Conservation (phyloP, 2,888 invertebrate species). For the Limnephilus lunatus region DNA sequence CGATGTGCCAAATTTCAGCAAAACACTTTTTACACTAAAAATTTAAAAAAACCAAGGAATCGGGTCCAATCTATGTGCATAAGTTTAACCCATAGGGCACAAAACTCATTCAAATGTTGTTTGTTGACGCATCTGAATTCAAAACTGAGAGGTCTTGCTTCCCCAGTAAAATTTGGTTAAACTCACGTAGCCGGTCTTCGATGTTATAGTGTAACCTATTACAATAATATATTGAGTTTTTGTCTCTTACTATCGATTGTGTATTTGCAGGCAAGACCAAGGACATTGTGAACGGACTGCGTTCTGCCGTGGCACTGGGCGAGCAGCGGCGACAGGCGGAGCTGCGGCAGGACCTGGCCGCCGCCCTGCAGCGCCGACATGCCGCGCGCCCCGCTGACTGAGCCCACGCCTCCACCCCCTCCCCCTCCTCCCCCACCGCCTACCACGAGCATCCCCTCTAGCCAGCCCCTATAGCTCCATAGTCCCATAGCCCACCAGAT, state of each 20-base stretch:
- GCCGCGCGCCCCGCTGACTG: conserved; percentile 76
- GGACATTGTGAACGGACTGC: conserved; percentile 96
- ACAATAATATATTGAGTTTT: neutral
- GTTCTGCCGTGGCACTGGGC: conserved; percentile 88
- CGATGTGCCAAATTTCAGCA: too few relatives aligned
- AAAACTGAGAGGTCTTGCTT: too few relatives aligned
- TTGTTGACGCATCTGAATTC: too few relatives aligned
- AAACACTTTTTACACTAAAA: too few relatives aligned
- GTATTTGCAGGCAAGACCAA: conserved; percentile 88
- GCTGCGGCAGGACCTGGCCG: conserved; percentile 90
- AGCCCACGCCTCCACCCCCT: conserved; percentile 66
- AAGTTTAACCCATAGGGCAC: too few relatives aligned
- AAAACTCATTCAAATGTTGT: too few relatives aligned
- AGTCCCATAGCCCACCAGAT: neutral
- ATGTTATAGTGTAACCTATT: too few relatives aligned
- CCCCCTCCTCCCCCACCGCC: conserved; percentile 71
- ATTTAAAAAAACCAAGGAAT: too few relatives aligned
- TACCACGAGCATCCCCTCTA: conserved; percentile 67
- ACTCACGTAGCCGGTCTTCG: too few relatives aligned
- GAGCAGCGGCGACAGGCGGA: conserved; percentile 91
- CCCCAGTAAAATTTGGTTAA: too few relatives aligned
- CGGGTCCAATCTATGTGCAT: too few relatives aligned
- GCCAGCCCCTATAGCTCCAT: neutral
- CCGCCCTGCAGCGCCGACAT: conserved; percentile 89
- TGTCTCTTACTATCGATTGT: neutral